Percentiles rank a stretch among this genome's conserved stretches.
Evolutionary conservation across 2,113 vertebrate species (phyloP).

Genomic region (Chrysemys picta): DNA sequence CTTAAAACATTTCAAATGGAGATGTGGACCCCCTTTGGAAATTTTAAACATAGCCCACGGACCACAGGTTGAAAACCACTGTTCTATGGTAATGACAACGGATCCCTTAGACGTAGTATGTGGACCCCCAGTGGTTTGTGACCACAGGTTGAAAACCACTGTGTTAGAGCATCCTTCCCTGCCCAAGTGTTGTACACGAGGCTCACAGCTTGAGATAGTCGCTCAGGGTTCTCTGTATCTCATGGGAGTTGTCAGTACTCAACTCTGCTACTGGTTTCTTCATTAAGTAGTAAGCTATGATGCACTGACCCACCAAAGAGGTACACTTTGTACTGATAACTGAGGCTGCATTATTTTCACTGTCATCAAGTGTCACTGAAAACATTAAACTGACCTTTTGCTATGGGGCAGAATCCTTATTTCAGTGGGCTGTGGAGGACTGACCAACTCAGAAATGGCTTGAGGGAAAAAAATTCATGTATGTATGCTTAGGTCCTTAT

Average conservation of each 20-base stretch:
- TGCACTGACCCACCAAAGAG: fast-evolving
- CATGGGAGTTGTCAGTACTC: neutral
- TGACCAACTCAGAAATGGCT: neutral
- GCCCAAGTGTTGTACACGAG: neutral
- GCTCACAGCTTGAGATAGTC: neutral
- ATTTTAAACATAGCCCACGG: neutral
- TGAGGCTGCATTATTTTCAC: neutral
- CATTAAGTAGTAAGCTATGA: neutral
- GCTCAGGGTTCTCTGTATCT: neutral
- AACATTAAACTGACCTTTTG: neutral
- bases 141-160: neutral
- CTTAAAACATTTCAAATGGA: neutral
- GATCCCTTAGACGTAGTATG: too few species aligned
- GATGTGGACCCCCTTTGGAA: neutral
- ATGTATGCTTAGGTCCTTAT: neutral
- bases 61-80: neutral
- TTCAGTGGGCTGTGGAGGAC: neutral
- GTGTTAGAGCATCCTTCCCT: neutral
- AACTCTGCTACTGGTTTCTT: neutral
- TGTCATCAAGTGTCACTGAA: neutral
- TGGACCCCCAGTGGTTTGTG: neutral
- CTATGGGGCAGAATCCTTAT: neutral
- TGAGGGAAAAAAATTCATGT: neutral
- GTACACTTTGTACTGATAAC: neutral
- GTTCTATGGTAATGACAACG: too few species aligned